A percentile compares a stretch with the other conserved stretches of the same genome.
Evolutionary conservation across 2,797 vertebrate species (phyloP).

Genomic region (Sebastes cheni): DNA sequence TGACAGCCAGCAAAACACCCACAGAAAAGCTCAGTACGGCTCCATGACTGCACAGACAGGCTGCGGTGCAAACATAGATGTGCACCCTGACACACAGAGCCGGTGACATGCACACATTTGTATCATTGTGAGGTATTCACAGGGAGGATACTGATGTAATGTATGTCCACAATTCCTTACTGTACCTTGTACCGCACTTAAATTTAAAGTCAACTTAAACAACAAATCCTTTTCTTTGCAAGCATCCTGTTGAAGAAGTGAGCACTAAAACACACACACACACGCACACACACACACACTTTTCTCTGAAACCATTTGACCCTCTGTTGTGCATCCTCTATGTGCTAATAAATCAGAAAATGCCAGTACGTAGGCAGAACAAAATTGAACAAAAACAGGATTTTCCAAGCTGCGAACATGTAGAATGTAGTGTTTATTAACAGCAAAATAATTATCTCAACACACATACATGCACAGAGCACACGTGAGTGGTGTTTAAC

Average conservation of each 20-base stretch:
- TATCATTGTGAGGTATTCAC: not conserved
- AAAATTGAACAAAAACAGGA: not conserved
- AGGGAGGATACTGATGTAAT: not conserved
- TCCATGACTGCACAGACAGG: slow-evolving; percentile 23
- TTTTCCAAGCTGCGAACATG: not conserved
- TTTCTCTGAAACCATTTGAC: not conserved
- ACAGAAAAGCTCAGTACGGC: slow-evolving; percentile 25
- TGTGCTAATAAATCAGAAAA: not conserved
- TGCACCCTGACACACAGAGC: slow-evolving; percentile 12
- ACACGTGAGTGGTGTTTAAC: slow-evolving; percentile 5
- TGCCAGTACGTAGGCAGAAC: not conserved
- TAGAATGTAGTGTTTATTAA: not conserved
- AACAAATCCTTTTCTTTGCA: not conserved
- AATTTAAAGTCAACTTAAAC: not conserved
- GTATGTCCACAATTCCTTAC: not conserved
- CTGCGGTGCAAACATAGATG: slow-evolving; percentile 4
- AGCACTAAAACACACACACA: not conserved
- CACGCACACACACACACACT: not conserved
- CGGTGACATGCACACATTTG: not conserved
- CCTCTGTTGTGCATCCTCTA: not conserved
- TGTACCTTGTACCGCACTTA: not conserved
- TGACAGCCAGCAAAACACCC: slow-evolving; percentile 52
- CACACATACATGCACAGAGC: not conserved
- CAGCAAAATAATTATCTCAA: not conserved
- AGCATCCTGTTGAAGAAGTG: not conserved